Conservation (phyloP, 2,888 invertebrate genomes). For the Baccha elongata region DNA sequence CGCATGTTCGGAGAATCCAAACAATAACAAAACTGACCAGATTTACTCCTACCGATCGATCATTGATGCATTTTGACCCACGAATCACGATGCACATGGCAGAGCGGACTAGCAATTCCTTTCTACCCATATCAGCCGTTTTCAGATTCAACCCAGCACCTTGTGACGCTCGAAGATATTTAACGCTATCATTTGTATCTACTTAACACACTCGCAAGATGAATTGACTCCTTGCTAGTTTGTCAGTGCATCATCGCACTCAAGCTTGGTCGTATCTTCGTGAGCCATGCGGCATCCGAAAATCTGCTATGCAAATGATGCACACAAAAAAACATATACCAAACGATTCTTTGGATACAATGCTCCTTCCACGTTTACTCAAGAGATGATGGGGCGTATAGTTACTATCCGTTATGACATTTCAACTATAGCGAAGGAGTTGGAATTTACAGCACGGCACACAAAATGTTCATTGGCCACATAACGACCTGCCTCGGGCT, state of each 20-base stretch:
- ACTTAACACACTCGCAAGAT: slow-evolving; percentile 71
- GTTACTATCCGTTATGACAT: slow-evolving; percentile 65
- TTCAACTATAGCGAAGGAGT: slow-evolving; percentile 68
- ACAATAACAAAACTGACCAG: slow-evolving; percentile 61
- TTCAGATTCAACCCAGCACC: slow-evolving; percentile 61
- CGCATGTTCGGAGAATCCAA: slow-evolving; percentile 32
- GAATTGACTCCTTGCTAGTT: slow-evolving; percentile 65
- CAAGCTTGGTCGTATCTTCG: neutral
- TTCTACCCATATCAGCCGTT: slow-evolving; percentile 4
- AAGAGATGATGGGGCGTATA: slow-evolving; percentile 29
- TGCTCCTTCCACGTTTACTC: slow-evolving; percentile 67
- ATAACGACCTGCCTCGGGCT: slow-evolving; percentile 67
- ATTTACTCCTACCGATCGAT: slow-evolving; percentile 68
- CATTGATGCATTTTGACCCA: slow-evolving; percentile 55
- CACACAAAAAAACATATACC: slow-evolving; percentile 48
- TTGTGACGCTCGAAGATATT: slow-evolving; percentile 67
- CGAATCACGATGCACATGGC: neutral
- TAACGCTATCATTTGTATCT: slow-evolving; percentile 73
- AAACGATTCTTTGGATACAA: slow-evolving; percentile 15
- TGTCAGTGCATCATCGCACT: slow-evolving; percentile 66
- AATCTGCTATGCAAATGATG: slow-evolving; percentile 42
- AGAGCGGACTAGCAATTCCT: slow-evolving; percentile 32
- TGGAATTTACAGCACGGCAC: slow-evolving; percentile 59
- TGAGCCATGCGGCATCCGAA: slow-evolving; percentile 42
- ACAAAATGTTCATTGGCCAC: slow-evolving; percentile 64